Evolutionary conservation across 2,888 invertebrate species (phyloP), one percentile per base, ranked within the genome.

Genomic region (Plagiodera versicolora): DNA sequence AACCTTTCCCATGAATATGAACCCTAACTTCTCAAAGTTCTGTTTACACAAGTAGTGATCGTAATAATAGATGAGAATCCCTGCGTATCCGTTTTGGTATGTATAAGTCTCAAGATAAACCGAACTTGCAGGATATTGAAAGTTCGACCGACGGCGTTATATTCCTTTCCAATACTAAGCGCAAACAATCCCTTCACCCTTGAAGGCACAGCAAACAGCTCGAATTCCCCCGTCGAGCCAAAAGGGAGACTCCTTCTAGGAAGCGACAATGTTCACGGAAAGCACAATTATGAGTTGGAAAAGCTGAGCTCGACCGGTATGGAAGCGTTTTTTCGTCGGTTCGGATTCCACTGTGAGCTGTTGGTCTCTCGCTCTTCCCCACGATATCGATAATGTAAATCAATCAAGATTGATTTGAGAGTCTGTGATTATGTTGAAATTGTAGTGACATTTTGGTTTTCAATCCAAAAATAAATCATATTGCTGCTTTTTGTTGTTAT

Each of bases 131-230:
- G 14, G n/a, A 39, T 39, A 39, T 39, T 14, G 39, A 39, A 32
- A 53, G 53, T 53, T 24, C 44, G 53, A 24, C 53, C 53, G 44
- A 19, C 20, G 53, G 24, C 53, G 18, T 39, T 39, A 53, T 53
- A 53, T 53, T 61, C 65, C 66, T 61, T 59, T 63, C 64, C 61
- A 65, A 68, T 66, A 66, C 66, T 58, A 64, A 65, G 60, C 50
- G 55, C 64, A 67, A 68, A 68, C 65, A 68, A 67, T 65, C 59
- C 65, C 65, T 62, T 59, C 54, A 17, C 60, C 61, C 61, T 62
- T 65, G 60, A 49, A 58, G 59, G 63, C 61, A 56, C 62, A 62
- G 64, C 65, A 65, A 66, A 68, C 66, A 67, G 65, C 66, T 62
- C 58, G 60, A 64, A 64, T 67, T 64, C 61, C 65, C 64, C 52